Evolutionary conservation across 2,113 vertebrate genomes (phyloP), one percentile per base, ranked within the genome.

Genomic region (Zosterops hypoxanthus): DNA sequence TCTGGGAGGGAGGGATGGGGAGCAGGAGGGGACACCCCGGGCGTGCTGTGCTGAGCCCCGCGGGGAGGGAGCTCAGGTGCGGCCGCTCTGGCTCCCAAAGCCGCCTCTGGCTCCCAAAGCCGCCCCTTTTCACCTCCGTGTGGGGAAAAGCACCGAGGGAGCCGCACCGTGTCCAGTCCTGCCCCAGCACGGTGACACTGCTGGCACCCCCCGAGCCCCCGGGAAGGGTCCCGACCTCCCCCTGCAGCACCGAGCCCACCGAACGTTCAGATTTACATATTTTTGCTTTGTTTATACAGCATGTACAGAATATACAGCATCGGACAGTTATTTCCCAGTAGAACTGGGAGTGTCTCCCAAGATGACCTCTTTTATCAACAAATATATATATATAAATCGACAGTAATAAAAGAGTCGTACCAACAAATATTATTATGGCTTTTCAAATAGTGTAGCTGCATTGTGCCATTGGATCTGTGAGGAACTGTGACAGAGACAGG

Each of bases 371-470:
- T 94, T 68, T 86, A 92, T 94, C 92, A 91, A 95, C 70, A 95
- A 94, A 93, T 91, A 95, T 88, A 95, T 88, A 94, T 88, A 88
- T 92, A 89, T 95, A 95, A 92, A 70, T 81, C 2, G 73, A 96
- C 83, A 56, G 26, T 96, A 77, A 79, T 95, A 76, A 97, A 98
- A 97, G 94, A 97, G 95, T 95, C 57, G 39, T 97, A 96, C 95
- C 96, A 92, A 94, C 77, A 91, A 89, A 90, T 94, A 94, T 93
- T 98, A 98, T 98, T 39, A 39, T 98, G 98, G 98, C 98, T 98
- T 97, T 97, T 97, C 97, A 92, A 81, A 96, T 83, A 96, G 91
- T 77, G 90, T 93, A 95, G 69, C 95, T 97, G 92, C 95, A 96
- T 92, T 95, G 95, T 96, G 95, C 95, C 97, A 76, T 80, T 77